These are phyloP conservation scores for Cotesia glomerata DNA, from an alignment of 1,140 invertebrate species.

Conservation along the genomic window DNA sequence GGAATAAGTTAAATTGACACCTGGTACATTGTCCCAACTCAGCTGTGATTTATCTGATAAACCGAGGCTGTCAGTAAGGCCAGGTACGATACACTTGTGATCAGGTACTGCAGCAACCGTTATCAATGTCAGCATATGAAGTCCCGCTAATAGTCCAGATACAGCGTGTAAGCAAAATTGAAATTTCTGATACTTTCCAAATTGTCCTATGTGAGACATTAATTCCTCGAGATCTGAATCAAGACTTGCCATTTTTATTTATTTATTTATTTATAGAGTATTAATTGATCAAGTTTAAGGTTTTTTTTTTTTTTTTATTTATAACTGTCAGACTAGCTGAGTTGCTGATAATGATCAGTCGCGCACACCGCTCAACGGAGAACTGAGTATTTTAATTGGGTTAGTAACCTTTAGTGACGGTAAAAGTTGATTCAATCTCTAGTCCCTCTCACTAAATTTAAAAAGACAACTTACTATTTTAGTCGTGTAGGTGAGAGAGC, in stretches of 20 bases:
- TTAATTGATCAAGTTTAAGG: no score
- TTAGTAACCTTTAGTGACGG: neutral
- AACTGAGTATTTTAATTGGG: neutral
- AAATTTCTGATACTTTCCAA: constrained; percentile 77
- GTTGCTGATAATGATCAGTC: neutral
- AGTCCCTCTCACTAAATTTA: no score
- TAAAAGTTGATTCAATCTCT: no score
- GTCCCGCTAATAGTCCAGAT: constrained; percentile 76
- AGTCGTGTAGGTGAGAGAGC: no score
- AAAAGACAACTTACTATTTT: no score
- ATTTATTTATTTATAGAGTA: no score
- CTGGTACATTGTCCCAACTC: constrained; percentile 60
- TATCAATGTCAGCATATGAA: constrained; percentile 80
- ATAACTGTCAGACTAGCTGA: neutral
- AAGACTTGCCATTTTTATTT: constrained; percentile 59
- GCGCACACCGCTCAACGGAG: no score
- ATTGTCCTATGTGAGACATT: constrained; percentile 78
- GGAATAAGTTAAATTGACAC: neutral
- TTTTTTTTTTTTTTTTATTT: no score
- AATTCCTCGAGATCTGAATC: constrained; percentile 72
- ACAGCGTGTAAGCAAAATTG: constrained; percentile 78
- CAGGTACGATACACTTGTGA: constrained; percentile 73
- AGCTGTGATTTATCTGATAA: constrained; percentile 46
- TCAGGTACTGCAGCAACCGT: constrained; percentile 80
- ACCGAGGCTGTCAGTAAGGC: constrained; percentile 52